These are phyloP conservation scores for Drosophila sucinea DNA, from an alignment of 1,140 invertebrate species.

Conservation along the genomic window DNA sequence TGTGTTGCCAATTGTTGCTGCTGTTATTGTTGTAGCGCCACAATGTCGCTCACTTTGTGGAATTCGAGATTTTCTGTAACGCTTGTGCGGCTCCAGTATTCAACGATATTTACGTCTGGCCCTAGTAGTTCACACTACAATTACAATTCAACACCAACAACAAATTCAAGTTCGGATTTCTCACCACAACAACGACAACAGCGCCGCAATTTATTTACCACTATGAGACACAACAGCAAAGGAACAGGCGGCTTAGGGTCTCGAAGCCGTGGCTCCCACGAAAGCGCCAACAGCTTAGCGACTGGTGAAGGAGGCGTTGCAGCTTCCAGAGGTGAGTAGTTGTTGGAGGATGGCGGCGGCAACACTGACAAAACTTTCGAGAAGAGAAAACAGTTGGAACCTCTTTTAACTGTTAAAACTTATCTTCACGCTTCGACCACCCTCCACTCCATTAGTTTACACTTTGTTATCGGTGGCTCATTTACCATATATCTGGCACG, in stretches of 20 bases:
- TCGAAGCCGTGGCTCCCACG: slow-evolving; percentile 10
- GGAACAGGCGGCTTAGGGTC: not conserved
- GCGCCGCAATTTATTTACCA: not conserved
- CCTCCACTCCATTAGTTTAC: not conserved
- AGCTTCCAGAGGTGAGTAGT: slow-evolving; percentile 53
- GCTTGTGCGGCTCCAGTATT: slow-evolving; percentile 65
- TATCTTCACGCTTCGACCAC: not conserved
- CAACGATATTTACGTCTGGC: slow-evolving; percentile 65
- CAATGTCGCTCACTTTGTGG: slow-evolving; percentile 66
- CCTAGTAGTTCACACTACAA: slow-evolving; percentile 24
- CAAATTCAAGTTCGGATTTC: slow-evolving; percentile 24
- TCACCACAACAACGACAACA: slow-evolving; percentile 23
- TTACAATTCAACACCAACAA: slow-evolving; percentile 27
- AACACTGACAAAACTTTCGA: slow-evolving; percentile 8
- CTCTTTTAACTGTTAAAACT: not conserved
- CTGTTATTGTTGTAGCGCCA: slow-evolving; percentile 2
- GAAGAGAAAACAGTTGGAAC: not conserved
- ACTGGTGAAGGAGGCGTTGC: not conserved
- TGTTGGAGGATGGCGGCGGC: not conserved
- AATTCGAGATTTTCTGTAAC: slow-evolving; percentile 68
- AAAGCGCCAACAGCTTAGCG: not conserved
- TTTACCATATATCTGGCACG: slow-evolving; percentile 39
- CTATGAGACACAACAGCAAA: slow-evolving; percentile 1
- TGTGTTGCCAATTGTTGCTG: not conserved
- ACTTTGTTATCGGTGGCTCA: not conserved